Percentiles rank a stretch among this genome's conserved stretches.
phyloP scores from a whole-genome alignment of 92 coral and sea anemone species.

The Parazoanthus atlanticus region DNA sequence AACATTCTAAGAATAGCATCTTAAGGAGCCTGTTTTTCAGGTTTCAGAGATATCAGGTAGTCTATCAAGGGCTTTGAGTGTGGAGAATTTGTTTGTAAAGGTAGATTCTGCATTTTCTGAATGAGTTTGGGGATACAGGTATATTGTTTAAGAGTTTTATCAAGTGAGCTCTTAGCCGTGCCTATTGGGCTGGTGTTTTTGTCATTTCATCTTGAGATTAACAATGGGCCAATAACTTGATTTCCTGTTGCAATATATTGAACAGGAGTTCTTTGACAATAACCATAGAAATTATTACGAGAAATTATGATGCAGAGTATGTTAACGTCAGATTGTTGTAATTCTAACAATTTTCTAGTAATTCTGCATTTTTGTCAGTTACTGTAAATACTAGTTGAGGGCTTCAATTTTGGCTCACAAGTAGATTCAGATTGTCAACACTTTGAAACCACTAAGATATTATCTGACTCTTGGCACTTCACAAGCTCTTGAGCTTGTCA shows the following conservation, averaged over 20 bases:
- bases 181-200: background rate
- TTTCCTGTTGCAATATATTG: constrained; percentile 10
- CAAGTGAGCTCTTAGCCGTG: constrained; percentile 12
- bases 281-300: background rate
- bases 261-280: background rate
- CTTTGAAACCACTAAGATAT: background rate
- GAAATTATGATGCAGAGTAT: background rate
- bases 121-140: background rate
- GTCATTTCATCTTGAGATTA: constrained; percentile 3
- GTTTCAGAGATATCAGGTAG: background rate
- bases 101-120: constrained; percentile 2
- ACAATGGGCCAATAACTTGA: background rate
- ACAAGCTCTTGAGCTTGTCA: constrained; percentile 1
- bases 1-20: constrained; percentile 19
- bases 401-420: background rate
- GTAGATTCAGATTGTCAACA: background rate
- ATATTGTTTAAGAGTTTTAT: constrained; percentile 5
- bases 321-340: background rate
- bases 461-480: background rate
- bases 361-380: too few species aligned
- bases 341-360: background rate
- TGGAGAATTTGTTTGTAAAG: constrained; percentile 50
- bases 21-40: background rate
- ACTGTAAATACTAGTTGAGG: background rate
- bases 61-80: constrained; percentile 20